phyloP scores from a whole-genome alignment of 2,888 invertebrate genomes.

The Apocheima hispidaria region DNA sequence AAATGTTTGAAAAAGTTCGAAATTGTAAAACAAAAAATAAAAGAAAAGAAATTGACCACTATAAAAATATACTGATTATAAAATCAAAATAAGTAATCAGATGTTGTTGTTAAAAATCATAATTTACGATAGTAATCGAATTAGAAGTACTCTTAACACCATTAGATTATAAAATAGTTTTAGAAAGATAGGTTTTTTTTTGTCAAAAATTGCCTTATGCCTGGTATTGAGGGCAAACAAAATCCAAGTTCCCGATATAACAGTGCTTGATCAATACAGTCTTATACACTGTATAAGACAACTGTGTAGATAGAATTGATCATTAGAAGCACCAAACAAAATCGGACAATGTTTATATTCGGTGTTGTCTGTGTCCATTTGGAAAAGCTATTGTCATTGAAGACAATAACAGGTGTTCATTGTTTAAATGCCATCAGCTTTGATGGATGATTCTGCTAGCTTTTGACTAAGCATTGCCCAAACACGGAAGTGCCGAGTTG shows the following conservation, averaged over 20 bases:
- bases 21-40: no score
- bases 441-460: slow-evolving; percentile 66
- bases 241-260: background rate
- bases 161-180: no score
- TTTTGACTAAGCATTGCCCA: slow-evolving; percentile 60
- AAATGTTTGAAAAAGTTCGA: no score
- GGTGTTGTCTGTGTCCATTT: slow-evolving; percentile 28
- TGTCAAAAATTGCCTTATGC: no score
- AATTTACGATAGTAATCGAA: no score
- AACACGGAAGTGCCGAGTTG: slow-evolving; percentile 62
- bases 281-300: background rate
- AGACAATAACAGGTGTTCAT: slow-evolving; percentile 56
- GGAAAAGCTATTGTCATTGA: slow-evolving; percentile 42
- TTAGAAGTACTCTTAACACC: no score
- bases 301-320: slow-evolving; percentile 11
- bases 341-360: slow-evolving; percentile 32
- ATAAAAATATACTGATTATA: no score
- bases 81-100: no score
- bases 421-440: slow-evolving; percentile 61
- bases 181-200: no score
- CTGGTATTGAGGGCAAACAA: no score
- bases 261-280: background rate
- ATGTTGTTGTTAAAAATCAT: no score
- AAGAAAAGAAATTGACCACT: no score
- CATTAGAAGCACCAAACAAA: slow-evolving; percentile 14